Percentiles rank a stretch among this genome's conserved stretches.
Evolutionary conservation across 2,113 vertebrate species (phyloP).

Genomic region (Sarotherodon lohbergeri): DNA sequence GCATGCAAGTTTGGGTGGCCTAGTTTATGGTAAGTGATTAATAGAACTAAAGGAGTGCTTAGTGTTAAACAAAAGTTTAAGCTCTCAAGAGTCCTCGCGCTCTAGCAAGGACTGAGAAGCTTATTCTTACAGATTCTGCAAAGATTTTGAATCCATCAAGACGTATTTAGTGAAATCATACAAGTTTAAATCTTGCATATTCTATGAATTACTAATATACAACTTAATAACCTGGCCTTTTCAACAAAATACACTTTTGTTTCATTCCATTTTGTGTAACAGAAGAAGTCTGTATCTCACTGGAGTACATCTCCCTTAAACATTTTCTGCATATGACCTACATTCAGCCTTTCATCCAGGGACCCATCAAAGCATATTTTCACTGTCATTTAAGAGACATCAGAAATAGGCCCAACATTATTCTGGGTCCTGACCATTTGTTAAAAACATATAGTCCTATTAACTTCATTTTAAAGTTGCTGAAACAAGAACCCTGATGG

Average conservation of each 20-base stretch:
- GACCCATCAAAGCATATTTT: not conserved
- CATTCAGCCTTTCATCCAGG: not conserved
- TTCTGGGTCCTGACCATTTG: not conserved
- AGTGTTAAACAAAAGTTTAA: not conserved
- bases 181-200: not conserved
- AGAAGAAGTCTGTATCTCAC: not conserved
- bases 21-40: not conserved
- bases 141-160: constrained; percentile 50
- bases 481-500: constrained; percentile 10
- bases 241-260: not conserved
- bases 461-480: not conserved
- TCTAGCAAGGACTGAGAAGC: not conserved
- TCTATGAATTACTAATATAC: not conserved
- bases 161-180: not conserved
- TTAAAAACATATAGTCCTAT: not conserved
- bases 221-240: not conserved
- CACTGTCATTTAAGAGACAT: not conserved
- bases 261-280: not conserved
- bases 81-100: not conserved
- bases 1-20: not conserved
- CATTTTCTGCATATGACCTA: constrained; percentile 11
- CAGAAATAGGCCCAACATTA: not conserved
- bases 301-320: not conserved
- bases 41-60: not conserved
- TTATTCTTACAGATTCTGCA: not conserved